These are phyloP conservation scores for Megaceryle alcyon DNA, from an alignment of 2,797 vertebrate species.

Conservation along the genomic window DNA sequence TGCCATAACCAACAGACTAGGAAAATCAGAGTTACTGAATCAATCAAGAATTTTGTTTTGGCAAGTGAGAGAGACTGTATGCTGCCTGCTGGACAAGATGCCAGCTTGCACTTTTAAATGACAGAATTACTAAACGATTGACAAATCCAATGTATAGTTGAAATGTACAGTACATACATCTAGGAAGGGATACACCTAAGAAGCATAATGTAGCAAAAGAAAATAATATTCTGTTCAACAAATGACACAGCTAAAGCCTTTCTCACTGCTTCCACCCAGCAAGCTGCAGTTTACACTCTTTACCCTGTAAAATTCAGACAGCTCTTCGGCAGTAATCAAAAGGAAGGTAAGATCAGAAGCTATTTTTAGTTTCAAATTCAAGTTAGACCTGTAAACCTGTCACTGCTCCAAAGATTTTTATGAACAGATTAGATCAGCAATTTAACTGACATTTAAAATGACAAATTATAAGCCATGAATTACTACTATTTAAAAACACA, in stretches of 20 bases:
- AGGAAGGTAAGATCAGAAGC: neutral
- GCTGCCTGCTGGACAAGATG: neutral
- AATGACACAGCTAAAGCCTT: neutral
- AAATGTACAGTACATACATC: neutral
- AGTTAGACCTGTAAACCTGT: constrained; percentile 18
- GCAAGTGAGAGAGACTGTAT: neutral
- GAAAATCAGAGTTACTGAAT: neutral
- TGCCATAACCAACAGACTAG: neutral
- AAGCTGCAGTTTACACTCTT: neutral
- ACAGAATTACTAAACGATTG: neutral
- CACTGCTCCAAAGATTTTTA: constrained; percentile 16
- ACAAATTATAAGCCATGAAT: neutral
- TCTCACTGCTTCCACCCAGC: neutral
- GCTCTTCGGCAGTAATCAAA: neutral
- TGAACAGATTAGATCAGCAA: constrained; percentile 38
- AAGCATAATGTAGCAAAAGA: neutral
- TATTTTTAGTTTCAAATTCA: constrained; percentile 22
- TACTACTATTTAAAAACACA: constrained; percentile 34
- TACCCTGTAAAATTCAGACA: neutral
- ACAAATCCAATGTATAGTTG: neutral
- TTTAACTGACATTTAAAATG: constrained; percentile 24
- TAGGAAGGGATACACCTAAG: neutral
- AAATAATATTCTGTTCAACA: neutral
- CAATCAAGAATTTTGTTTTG: neutral
- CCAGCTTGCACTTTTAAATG: neutral